Evolutionary conservation across 2,797 vertebrate genomes (phyloP), one percentile per base, ranked within the genome.

Genomic region (Vespertilio murinus): DNA sequence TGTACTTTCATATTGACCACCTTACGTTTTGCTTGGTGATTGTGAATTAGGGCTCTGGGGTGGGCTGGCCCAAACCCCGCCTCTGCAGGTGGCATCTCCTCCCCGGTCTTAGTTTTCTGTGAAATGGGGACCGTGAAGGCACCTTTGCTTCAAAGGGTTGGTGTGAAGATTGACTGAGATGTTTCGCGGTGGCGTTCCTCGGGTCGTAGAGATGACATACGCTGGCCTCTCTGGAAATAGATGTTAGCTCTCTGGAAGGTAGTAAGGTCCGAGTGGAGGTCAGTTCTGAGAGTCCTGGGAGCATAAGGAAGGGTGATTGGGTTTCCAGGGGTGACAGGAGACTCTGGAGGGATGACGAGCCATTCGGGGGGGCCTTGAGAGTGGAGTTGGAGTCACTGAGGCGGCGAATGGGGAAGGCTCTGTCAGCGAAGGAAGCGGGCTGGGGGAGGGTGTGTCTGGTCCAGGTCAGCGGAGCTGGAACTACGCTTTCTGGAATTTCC

Each of bases 401-500:
- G 52, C 75, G 73, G 61, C 71, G 38, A 69, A 40, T 11, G 20
- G 30, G 52, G 40, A 77, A 52, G 64, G 90, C 18, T 67, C 14
- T 74, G 14, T 42, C 0, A 20, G 65, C 38, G 25, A 91, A 67
- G 92, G 79, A 71, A 89, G 77, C 1, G 12, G 61, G 6, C 52
- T 38, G 9, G 17, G 88, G 67, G 94, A 96, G 70, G 52, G 20
- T 42, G 22, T 73, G 92, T 54, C 61, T 80, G 85, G 78, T 78
- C 70, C 54, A 28, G 73, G 83, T 75, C 59, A n/a, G 16, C 54
- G 42, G 83, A 73, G 52, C 45, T 73, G 56, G 14, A 83, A 52
- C 14, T 45, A 22, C 2, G 0, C n/a, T 67, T 89, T 81, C 49
- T 77, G 73, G 88, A 73, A 45, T 94, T 84, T 90, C 85, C 81